A percentile compares a stretch with the other conserved stretches of the same genome.
phyloP scores from a whole-genome alignment of 2,113 vertebrate genomes.

The Chionodraco myersi region DNA sequence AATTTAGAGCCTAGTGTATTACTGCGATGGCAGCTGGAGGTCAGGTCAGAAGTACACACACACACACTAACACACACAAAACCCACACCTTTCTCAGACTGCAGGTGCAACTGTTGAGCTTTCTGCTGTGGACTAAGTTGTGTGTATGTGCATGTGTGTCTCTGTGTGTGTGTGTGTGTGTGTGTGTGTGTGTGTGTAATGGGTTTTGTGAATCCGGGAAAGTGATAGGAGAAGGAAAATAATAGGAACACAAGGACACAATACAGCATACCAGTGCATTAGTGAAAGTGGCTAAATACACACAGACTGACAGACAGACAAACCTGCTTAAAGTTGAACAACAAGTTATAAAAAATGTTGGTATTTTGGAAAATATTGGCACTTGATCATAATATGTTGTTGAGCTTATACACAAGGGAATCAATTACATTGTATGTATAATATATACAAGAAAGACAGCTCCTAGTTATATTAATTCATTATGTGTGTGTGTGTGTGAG shows the following conservation, averaged over 20 bases:
- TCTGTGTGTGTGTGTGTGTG: not conserved
- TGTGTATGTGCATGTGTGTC: not conserved
- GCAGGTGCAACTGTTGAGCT: slow-evolving; percentile 21
- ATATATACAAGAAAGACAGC: no score
- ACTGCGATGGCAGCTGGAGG: slow-evolving; percentile 29
- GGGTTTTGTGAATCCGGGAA: not conserved
- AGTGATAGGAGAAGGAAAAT: not conserved
- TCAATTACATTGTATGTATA: no score
- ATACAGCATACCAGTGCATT: no score
- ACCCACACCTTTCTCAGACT: not conserved
- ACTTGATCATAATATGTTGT: not conserved
- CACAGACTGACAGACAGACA: not conserved
- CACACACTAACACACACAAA: not conserved
- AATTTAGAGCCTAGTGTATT: not conserved
- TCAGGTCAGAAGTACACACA: slow-evolving; percentile 13
- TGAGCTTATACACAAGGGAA: no score
- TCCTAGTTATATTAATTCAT: no score
- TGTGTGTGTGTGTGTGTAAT: not conserved
- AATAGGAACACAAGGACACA: no score
- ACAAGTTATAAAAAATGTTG: no score
- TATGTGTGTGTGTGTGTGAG: no score
- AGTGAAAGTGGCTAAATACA: no score
- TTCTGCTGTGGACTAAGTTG: not conserved
- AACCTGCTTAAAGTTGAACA: no score
- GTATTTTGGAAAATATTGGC: not conserved